Evolutionary conservation across 2,888 invertebrate genomes (phyloP).

Genomic region (Lomographa bimaculata): DNA sequence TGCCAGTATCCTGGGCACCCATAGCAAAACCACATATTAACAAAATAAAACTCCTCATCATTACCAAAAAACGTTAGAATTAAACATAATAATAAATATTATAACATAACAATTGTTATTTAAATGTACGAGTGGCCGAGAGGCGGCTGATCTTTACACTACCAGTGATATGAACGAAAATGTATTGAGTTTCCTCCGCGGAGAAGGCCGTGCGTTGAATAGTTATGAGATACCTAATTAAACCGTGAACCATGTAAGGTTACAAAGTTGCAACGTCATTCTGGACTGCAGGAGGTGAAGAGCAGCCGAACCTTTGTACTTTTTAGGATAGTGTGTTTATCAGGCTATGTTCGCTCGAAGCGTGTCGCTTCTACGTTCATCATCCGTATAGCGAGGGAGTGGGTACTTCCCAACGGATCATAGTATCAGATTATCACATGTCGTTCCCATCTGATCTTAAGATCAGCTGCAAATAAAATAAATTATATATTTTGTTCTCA

Average conservation of each 20-base stretch:
- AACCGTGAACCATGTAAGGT: constrained; percentile 31
- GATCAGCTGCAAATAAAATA: no score
- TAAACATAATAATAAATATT: constrained; percentile 21
- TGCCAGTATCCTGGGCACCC: constrained; percentile 49
- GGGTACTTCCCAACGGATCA: no score
- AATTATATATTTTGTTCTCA: no score
- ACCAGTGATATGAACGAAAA: constrained; percentile 36
- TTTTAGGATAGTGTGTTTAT: no score
- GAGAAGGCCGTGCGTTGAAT: constrained; percentile 41
- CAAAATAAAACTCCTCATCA: constrained; percentile 25
- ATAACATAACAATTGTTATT: no score
- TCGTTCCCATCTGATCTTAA: neutral
- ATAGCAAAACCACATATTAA: constrained; percentile 33
- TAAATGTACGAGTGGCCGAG: constrained; percentile 39
- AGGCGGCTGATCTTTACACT: constrained; percentile 44
- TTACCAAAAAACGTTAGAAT: constrained; percentile 6
- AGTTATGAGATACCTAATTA: constrained; percentile 32
- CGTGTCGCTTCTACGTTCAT: no score
- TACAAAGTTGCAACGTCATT: constrained; percentile 18
- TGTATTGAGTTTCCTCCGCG: constrained; percentile 47
- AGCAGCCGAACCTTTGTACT: no score
- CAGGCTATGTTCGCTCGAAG: no score
- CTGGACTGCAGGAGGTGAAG: constrained; percentile 15
- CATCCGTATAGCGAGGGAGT: no score
- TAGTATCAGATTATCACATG: neutral